These are phyloP conservation scores for Ellobium chinense DNA, from an alignment of 2,888 invertebrate genomes.

Conservation along the genomic window DNA sequence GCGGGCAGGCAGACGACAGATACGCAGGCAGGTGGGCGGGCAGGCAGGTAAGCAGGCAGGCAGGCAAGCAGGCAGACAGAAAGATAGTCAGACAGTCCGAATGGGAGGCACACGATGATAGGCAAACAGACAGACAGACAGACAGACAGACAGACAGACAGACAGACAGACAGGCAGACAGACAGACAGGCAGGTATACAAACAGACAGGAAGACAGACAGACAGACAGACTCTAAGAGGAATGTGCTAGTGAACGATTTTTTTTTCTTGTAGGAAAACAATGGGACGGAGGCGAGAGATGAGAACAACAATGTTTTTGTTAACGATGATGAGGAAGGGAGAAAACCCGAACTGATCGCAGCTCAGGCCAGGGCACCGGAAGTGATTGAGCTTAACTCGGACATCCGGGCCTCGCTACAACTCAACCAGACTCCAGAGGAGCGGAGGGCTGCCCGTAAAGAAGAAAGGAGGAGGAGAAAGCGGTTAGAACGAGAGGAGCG, in stretches of 20 bases:
- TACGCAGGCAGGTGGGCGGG: not conserved
- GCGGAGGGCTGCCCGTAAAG: not conserved
- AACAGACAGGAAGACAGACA: not conserved
- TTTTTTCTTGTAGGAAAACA: not conserved
- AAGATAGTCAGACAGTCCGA: not conserved
- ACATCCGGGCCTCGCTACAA: conserved; percentile 12
- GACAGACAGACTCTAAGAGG: not conserved
- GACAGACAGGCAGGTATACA: not conserved
- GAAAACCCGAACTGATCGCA: conserved; percentile 8
- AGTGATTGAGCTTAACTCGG: conserved; percentile 1
- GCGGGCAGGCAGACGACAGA: not conserved
- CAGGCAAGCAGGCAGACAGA: not conserved
- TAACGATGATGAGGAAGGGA: not conserved
- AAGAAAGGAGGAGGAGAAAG: conserved; percentile 10
- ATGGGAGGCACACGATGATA: not conserved
- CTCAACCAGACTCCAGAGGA: not conserved
- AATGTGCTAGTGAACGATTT: too few species aligned
- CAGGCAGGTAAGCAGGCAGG: not conserved
- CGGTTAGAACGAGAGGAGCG: not conserved
- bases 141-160: not conserved
- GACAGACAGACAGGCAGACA: not conserved
- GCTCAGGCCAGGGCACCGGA: conserved; percentile 29
- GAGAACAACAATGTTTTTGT: not conserved
- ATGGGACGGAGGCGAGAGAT: not conserved
- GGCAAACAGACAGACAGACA: conserved; percentile 3